Evolutionary conservation across 2,113 vertebrate genomes (phyloP), one percentile per base, ranked within the genome.

Genomic region (Dicrurus megarhynchus): DNA sequence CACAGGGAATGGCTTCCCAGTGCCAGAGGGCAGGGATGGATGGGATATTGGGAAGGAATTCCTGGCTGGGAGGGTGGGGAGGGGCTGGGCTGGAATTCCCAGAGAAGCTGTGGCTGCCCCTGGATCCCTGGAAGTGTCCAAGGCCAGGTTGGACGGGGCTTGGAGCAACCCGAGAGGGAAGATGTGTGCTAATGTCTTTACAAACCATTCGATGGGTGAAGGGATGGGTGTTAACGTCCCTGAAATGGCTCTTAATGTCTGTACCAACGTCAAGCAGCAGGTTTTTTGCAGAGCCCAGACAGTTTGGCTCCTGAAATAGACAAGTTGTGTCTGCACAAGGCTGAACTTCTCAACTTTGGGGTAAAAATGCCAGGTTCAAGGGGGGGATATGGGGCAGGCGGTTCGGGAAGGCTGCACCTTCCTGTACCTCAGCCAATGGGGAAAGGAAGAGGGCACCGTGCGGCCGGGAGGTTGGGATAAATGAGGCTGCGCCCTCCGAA

Each of bases 361-460:
- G 30, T 16, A 5, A 26, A 26, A 50, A 61, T 4, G 1, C 7
- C 16, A 2, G 24, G 1, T 35, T 46, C 7, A 6, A 6, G 10
- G 15, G 42, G 18, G 15, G 17, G 11, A 37, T 4, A 2, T 2
- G 20, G 6, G 56, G 10, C 2, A 2, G 33, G 27, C 7, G 32
- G 6, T 8, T 28, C 4, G 24, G 59, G 47, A n/a, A 9, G 28
- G 28, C 57, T 20, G 44, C 10, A 4, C 28, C 13, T 27, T 26
- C 22, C 44, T 1, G 7, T 7, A 1, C 22, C 7, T 39, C 74
- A 2, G 35, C 44, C 52, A 16, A 0, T 3, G 22, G 35, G 20
- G 22, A 39, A 39, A 6, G 56, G 27, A 18, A 60, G 21, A 19
- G n/a, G 28, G 12, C 9, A 4, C 2, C 2, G 3, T 2, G 44